phyloP scores from a whole-genome alignment of 2,113 vertebrate genomes.

The Prunella fulvescens region DNA sequence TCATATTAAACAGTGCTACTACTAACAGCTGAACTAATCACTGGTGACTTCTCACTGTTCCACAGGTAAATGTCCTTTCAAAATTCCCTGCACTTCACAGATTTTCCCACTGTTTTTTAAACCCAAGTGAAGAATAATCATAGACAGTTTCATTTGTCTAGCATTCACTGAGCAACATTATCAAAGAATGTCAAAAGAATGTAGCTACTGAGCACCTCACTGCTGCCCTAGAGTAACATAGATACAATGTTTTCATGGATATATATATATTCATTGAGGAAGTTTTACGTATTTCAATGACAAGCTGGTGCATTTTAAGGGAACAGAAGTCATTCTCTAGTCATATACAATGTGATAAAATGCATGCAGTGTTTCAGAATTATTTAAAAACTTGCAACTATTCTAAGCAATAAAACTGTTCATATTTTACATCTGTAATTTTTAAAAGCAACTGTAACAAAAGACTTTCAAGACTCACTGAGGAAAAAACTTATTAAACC shows the following conservation, averaged over 20 bases:
- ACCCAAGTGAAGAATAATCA: neutral
- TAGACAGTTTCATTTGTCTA: neutral
- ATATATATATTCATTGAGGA: neutral
- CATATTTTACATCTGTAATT: neutral
- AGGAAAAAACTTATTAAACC: neutral
- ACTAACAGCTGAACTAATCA: neutral
- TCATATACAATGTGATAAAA: neutral
- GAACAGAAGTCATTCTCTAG: neutral
- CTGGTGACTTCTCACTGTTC: neutral
- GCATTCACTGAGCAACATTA: neutral
- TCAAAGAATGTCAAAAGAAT: neutral
- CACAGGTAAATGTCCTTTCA: neutral
- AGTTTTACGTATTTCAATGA: neutral
- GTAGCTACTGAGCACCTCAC: neutral
- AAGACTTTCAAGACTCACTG: neutral
- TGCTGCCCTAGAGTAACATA: neutral
- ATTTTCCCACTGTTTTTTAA: neutral
- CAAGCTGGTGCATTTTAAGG: neutral
- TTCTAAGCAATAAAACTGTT: neutral
- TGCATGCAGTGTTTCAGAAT: neutral
- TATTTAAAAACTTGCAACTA: neutral
- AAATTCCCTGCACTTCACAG: neutral
- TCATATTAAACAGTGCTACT: neutral
- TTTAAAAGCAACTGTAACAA: neutral
- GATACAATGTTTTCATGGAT: neutral